These are phyloP conservation scores for Proisotoma minuta DNA, from an alignment of 2,888 invertebrate genomes.

Conservation along the genomic window DNA sequence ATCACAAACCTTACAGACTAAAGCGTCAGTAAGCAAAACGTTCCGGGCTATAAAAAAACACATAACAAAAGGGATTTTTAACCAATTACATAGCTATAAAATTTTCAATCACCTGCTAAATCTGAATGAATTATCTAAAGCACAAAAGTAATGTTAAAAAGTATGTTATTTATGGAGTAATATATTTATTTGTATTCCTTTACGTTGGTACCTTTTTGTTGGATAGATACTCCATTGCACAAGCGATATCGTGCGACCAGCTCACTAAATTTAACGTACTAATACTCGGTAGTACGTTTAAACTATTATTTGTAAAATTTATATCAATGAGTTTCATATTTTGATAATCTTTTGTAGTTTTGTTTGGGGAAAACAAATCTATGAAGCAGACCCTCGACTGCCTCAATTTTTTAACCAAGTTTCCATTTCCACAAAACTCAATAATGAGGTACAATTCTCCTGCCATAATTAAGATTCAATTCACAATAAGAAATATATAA, in stretches of 20 bases:
- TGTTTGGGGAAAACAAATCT: conserved; percentile 17
- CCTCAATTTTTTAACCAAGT: conserved; percentile 13
- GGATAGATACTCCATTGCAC: conserved; percentile 39
- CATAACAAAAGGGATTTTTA: too few species aligned
- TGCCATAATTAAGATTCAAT: conserved; percentile 6
- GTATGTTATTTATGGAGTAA: neutral
- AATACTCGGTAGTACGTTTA: neutral
- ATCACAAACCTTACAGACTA: conserved; percentile 30
- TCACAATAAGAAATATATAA: neutral
- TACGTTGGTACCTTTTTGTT: conserved; percentile 32
- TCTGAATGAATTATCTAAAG: conserved; percentile 34
- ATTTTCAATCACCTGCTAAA: too few species aligned
- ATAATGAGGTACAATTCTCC: conserved; percentile 26
- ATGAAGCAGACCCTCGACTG: conserved; percentile 13
- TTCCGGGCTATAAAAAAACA: too few species aligned
- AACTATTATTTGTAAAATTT: neutral
- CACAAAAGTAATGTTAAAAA: neutral
- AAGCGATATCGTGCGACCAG: conserved; percentile 31
- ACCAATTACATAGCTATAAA: too few species aligned
- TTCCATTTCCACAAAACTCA: conserved; percentile 27
- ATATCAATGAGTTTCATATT: neutral
- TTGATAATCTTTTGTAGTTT: neutral
- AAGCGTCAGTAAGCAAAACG: conserved; percentile 27
- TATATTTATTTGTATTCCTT: conserved; percentile 31
- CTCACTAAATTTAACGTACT: conserved; percentile 29